Percentiles rank a stretch among this genome's conserved stretches.
Conservation (phyloP, 2,797 vertebrate genomes). For the Acrossocheilus fasciatus region DNA sequence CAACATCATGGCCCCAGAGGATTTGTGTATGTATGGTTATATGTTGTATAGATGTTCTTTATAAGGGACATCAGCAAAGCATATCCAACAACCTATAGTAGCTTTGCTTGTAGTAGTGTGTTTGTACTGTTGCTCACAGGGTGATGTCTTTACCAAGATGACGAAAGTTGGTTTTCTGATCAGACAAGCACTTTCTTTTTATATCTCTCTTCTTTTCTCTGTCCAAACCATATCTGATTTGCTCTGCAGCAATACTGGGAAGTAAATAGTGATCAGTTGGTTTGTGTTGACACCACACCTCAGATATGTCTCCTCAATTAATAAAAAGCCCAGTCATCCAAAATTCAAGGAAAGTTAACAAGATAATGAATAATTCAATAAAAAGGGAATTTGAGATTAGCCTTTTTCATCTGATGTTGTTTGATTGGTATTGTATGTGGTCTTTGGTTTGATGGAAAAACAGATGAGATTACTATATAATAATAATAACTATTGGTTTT, state of each 20-base stretch:
- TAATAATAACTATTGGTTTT: background rate
- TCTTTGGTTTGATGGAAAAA: background rate
- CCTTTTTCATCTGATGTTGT: background rate
- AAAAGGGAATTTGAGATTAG: background rate
- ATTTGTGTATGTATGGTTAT: slow-evolving; percentile 66
- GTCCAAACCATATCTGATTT: background rate
- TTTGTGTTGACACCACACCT: background rate
- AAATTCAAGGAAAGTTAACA: background rate
- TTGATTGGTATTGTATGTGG: background rate
- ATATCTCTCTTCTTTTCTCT: background rate
- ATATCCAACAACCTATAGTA: background rate
- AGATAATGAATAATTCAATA: background rate
- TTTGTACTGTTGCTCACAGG: background rate
- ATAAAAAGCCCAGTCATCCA: background rate
- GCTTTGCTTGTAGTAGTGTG: background rate
- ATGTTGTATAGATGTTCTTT: slow-evolving; percentile 9
- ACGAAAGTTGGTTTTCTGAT: background rate
- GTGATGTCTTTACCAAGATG: background rate
- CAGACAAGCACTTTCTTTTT: background rate
- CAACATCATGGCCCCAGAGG: slow-evolving; percentile 70
- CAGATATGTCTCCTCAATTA: background rate
- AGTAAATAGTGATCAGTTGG: background rate
- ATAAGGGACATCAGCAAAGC: background rate
- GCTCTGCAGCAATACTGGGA: too few species aligned
- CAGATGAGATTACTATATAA: background rate